Conservation (phyloP, 2,113 vertebrate genomes). For the Melanerpes aurifrons region DNA sequence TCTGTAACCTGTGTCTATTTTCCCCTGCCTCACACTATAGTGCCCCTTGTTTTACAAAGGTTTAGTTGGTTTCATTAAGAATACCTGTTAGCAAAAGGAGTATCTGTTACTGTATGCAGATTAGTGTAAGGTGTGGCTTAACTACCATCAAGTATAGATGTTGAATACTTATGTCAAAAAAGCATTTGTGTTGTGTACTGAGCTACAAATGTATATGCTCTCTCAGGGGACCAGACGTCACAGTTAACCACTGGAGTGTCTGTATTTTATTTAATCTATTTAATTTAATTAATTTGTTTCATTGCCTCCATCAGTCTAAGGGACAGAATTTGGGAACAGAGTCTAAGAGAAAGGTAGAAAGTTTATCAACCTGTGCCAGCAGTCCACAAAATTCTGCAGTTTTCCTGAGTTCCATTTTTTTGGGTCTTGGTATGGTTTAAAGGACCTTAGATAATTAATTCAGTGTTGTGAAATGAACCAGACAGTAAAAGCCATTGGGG, state of each 20-base stretch:
- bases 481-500: background rate
- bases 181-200: background rate
- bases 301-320: background rate
- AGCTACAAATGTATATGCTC: fast-evolving
- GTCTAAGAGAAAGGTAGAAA: background rate
- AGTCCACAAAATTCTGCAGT: background rate
- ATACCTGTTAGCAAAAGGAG: background rate
- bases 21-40: fast-evolving
- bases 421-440: background rate
- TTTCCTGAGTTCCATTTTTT: background rate
- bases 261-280: background rate
- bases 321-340: background rate
- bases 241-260: background rate
- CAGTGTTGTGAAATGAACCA: background rate
- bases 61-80: background rate
- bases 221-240: background rate
- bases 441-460: background rate
- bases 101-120: fast-evolving
- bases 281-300: background rate
- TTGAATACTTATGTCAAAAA: background rate
- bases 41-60: fast-evolving
- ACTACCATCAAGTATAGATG: background rate
- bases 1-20: background rate
- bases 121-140: background rate
- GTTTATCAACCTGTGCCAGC: background rate